Conservation (phyloP, 2,888 invertebrate genomes). For the Drosophila mettleri region DNA sequence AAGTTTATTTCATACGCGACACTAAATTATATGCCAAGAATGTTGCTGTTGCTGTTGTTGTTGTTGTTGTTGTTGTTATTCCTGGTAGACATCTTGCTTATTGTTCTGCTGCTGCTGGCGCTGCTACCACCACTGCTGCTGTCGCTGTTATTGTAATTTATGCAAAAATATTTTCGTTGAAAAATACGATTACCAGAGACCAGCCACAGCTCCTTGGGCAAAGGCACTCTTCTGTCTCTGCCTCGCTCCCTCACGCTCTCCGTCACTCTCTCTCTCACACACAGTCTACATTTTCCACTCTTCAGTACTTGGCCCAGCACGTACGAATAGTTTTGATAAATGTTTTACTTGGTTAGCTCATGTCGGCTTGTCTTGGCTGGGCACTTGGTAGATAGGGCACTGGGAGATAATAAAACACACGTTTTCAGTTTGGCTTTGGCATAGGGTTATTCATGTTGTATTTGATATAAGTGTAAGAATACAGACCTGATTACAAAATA, state of each 20-base stretch:
- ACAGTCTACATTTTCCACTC: constrained; percentile 15
- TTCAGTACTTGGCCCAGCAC: constrained; percentile 57
- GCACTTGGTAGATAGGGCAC: constrained; percentile 6
- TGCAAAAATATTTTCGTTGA: constrained; percentile 78
- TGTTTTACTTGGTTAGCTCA: constrained; percentile 59
- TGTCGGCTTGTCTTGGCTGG: constrained; percentile 30
- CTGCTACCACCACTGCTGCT: constrained; percentile 48
- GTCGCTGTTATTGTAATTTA: constrained; percentile 77
- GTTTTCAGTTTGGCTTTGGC: constrained; percentile 44
- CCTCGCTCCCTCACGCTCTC: background rate
- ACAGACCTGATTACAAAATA: background rate
- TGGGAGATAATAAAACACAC: constrained; percentile 72
- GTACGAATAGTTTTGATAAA: constrained; percentile 77
- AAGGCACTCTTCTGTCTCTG: constrained; percentile 5
- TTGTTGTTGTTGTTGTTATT: constrained; percentile 38
- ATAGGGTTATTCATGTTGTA: constrained; percentile 13
- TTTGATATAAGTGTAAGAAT: background rate
- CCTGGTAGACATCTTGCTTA: constrained; percentile 77
- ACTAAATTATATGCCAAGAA: constrained; percentile 81
- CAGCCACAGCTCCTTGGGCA: constrained; percentile 40
- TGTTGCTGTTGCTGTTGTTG: constrained; percentile 47
- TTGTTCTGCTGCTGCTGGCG: constrained; percentile 59
- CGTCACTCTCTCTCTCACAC: background rate
- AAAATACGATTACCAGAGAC: constrained; percentile 62
- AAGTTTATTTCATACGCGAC: constrained; percentile 82